Evolutionary conservation across 1,140 invertebrate species (phyloP).

Genomic region (Anagrus nilaparvatae): DNA sequence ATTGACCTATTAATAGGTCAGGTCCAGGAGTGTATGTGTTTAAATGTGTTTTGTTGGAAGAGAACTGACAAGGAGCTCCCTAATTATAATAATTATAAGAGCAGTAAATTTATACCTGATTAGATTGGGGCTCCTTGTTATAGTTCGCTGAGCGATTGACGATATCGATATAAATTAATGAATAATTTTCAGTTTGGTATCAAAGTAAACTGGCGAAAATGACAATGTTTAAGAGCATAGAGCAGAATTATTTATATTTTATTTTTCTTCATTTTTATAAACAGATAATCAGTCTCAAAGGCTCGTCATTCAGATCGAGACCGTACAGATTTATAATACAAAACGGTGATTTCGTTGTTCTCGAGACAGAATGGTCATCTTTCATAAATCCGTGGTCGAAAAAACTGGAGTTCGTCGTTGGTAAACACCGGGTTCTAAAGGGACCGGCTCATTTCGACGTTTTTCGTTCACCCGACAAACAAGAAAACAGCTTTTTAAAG

Average conservation of each 20-base stretch:
- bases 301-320: conserved; percentile 62
- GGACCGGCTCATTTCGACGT: conserved; percentile 64
- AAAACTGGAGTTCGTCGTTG: conserved; percentile 84
- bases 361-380: conserved; percentile 88
- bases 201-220: no score
- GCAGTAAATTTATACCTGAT: no score
- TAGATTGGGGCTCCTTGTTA: no score
- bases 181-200: no score
- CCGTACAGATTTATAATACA: conserved; percentile 70
- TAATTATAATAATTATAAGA: conserved; percentile 1
- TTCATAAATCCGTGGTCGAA: conserved; percentile 91
- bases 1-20: conserved; percentile 21
- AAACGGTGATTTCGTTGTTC: conserved; percentile 70
- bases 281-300: conserved; percentile 49
- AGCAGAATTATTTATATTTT: no score
- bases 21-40: conserved; percentile 20
- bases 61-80: neutral
- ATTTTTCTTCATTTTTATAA: conserved; percentile 13
- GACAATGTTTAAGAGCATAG: no score
- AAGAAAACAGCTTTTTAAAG: conserved; percentile 30
- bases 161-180: no score
- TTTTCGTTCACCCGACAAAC: conserved; percentile 46
- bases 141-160: neutral
- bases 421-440: conserved; percentile 74
- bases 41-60: neutral